phyloP scores from a whole-genome alignment of 1,140 invertebrate genomes.

The Sitophilus oryzae region DNA sequence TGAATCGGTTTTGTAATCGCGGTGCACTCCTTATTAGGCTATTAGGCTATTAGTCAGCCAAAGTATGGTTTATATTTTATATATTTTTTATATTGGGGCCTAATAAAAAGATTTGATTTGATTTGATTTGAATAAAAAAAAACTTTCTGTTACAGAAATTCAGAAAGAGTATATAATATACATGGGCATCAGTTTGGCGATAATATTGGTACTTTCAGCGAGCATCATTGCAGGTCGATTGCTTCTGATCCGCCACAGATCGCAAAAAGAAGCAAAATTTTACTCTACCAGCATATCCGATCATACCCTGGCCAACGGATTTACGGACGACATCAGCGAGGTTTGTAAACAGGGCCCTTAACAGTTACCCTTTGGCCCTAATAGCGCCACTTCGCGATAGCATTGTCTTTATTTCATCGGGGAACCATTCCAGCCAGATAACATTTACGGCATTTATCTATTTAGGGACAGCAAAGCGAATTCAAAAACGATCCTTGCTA shows the following conservation, averaged over 20 bases:
- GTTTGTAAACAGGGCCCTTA: slow-evolving; percentile 29
- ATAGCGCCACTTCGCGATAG: too few relatives aligned
- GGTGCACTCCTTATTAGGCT: too few relatives aligned
- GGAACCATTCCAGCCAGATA: too few relatives aligned
- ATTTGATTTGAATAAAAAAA: not conserved
- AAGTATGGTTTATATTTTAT: too few relatives aligned
- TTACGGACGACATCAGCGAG: slow-evolving; percentile 64
- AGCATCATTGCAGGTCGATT: slow-evolving; percentile 57
- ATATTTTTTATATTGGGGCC: too few relatives aligned
- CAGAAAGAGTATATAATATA: slow-evolving; percentile 14
- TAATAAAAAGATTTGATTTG: not conserved
- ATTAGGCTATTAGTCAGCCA: too few relatives aligned
- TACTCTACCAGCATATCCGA: slow-evolving; percentile 49
- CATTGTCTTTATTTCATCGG: too few relatives aligned
- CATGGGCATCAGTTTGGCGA: slow-evolving; percentile 54
- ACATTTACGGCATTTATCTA: too few relatives aligned
- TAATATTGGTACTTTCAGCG: slow-evolving; percentile 61
- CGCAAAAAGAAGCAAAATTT: slow-evolving; percentile 50
- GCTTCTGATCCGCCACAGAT: slow-evolving; percentile 56
- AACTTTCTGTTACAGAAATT: slow-evolving; percentile 20
- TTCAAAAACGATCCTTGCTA: too few relatives aligned
- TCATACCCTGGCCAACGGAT: slow-evolving; percentile 63
- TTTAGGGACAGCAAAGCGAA: too few relatives aligned
- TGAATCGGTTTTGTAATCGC: too few relatives aligned
- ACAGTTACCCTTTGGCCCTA: too few relatives aligned